These are phyloP conservation scores for Caiman crocodilus DNA, from an alignment of 2,797 vertebrate species.

Conservation along the genomic window DNA sequence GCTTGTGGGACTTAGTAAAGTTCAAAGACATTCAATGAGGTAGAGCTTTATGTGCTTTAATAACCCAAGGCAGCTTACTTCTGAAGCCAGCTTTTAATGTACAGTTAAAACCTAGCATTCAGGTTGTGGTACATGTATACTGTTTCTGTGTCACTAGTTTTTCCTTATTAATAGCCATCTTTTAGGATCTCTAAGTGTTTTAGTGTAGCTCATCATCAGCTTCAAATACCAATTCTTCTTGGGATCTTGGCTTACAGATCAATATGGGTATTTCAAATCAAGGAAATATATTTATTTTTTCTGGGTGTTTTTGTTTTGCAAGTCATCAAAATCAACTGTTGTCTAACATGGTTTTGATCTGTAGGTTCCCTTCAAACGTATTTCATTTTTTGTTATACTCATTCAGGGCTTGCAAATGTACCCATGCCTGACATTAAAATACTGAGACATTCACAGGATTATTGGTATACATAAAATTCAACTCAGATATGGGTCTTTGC, in stretches of 20 bases:
- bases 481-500: slow-evolving; percentile 54
- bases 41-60: slow-evolving; percentile 91
- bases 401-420: slow-evolving; percentile 10
- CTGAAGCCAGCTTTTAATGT: slow-evolving; percentile 85
- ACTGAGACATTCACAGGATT: slow-evolving; percentile 44
- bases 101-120: slow-evolving; percentile 76
- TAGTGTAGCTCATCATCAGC: background rate
- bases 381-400: slow-evolving; percentile 35
- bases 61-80: slow-evolving; percentile 90
- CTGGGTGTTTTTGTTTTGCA: slow-evolving; percentile 21
- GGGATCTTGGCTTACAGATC: background rate
- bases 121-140: slow-evolving; percentile 52
- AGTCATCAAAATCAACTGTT: background rate
- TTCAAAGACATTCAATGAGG: slow-evolving; percentile 95
- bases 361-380: background rate
- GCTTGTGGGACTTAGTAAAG: slow-evolving; percentile 96
- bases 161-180: slow-evolving; percentile 53
- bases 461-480: slow-evolving; percentile 58
- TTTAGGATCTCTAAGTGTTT: slow-evolving; percentile 24
- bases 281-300: background rate
- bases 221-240: slow-evolving; percentile 17
- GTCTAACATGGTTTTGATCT: slow-evolving; percentile 28
- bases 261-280: background rate
- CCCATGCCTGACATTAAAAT: slow-evolving; percentile 54
- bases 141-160: slow-evolving; percentile 57